phyloP scores from a whole-genome alignment of 2,888 invertebrate species.

The Panopea generosa region DNA sequence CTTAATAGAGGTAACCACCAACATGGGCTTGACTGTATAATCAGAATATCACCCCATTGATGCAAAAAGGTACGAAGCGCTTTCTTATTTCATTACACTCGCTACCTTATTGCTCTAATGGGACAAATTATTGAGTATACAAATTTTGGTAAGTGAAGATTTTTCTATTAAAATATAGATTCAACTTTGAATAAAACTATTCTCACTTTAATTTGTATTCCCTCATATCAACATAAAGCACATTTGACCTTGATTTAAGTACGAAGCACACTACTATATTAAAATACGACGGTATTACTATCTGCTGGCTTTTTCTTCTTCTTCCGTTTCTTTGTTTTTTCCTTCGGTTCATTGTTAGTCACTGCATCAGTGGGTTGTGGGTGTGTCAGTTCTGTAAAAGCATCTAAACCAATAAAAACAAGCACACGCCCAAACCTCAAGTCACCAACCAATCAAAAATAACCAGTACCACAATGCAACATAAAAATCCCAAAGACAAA shows the following conservation, averaged over 20 bases:
- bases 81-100: too few relatives aligned
- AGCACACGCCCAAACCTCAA: constrained; percentile 12
- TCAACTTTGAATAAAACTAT: too few relatives aligned
- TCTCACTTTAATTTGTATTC: too few relatives aligned
- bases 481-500: background rate
- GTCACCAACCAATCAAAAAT: constrained; percentile 6
- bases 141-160: too few relatives aligned
- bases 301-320: constrained; percentile 77
- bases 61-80: too few relatives aligned
- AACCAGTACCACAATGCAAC: constrained; percentile 5
- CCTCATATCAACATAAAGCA: constrained; percentile 19
- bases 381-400: constrained; percentile 74
- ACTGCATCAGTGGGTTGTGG: constrained; percentile 66
- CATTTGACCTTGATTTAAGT: background rate
- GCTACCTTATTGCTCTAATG: too few relatives aligned
- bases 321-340: constrained; percentile 77
- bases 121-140: too few relatives aligned
- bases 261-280: constrained; percentile 34
- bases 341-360: constrained; percentile 68
- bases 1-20: too few relatives aligned
- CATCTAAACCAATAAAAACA: constrained; percentile 49
- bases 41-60: too few relatives aligned
- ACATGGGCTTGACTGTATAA: too few relatives aligned
- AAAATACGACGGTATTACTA: constrained; percentile 59
- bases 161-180: too few relatives aligned